Evolutionary conservation across 2,797 vertebrate genomes (phyloP), one percentile per base, ranked within the genome.

Genomic region (Phalloptychus januarius): DNA sequence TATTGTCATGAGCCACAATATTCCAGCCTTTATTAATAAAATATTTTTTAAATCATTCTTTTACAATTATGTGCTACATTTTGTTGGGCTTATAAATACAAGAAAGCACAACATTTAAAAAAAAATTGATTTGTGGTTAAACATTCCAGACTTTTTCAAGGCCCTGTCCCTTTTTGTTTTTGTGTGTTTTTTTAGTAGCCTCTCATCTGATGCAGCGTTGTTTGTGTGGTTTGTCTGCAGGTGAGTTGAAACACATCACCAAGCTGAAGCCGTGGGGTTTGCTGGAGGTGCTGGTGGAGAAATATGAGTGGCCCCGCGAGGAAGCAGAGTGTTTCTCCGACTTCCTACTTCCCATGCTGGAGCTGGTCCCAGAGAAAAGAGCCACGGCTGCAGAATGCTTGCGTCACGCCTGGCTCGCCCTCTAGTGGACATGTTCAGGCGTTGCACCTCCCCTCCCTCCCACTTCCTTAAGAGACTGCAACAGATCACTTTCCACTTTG

Each of bases 241-340:
- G 98, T 85, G 98, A 99, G 80, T 94, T 99, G 92, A 98, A 99
- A 93, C 98, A 99, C 95, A 99, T 99, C 93, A 99, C 97, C 67
- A 99, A 99, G 93, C 92, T 99, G 93, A 99, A 99, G 93, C 98
- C 98, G 0, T 99, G 98, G 98, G 98, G 97, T 71, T 95, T 99
- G 83, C 95, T 97, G 87, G 98, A 99, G 91, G 98, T 99, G 83
- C 94, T 99, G 79, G 90, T 98, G 58, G 98, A 99, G 92, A 99
- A 99, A 90, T 99, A 99, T 0, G 97, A 99, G 91, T 99, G 98
- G 98, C 81, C 96, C 86, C 96, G 93, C 6, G 97, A 97, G 4
- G 97, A 99, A 84, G 98, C 98, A 0, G 96, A 97, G 80, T 96
- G 95, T 83, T 99, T 99, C 92, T 94, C 97, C 25, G 97, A 98